Evolutionary conservation across 2,113 vertebrate genomes (phyloP).

Genomic region (Strix uralensis): DNA sequence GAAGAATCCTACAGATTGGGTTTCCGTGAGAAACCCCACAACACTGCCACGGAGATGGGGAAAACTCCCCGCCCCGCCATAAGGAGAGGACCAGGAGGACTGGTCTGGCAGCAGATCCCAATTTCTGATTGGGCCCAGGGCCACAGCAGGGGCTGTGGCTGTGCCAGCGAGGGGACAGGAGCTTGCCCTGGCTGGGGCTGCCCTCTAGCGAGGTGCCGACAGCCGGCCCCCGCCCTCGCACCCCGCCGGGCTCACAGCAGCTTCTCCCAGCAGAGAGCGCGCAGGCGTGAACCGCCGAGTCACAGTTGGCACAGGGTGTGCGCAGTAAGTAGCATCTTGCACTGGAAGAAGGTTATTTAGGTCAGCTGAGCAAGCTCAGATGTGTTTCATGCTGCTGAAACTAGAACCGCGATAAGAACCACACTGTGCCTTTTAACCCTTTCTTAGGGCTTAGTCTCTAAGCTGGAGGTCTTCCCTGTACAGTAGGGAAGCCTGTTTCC

Average conservation of each 20-base stretch:
- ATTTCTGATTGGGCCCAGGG: background rate
- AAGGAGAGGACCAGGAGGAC: background rate
- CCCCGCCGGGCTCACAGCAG: background rate
- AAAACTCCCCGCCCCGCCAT: background rate
- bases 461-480: background rate
- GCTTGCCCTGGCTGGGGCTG: background rate
- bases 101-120: background rate
- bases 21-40: background rate
- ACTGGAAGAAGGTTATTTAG: conserved; percentile 1
- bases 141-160: background rate
- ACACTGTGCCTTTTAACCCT: background rate
- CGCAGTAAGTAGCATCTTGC: background rate
- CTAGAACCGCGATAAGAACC: background rate
- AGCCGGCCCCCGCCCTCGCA: background rate
- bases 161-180: background rate
- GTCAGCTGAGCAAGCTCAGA: background rate
- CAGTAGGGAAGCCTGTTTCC: background rate
- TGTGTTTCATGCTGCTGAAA: background rate
- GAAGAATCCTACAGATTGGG: background rate
- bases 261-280: background rate
- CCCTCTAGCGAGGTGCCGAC: conserved; percentile 43
- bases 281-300: background rate
- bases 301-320: background rate
- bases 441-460: background rate
- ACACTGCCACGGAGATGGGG: fast-evolving